Evolutionary conservation across 2,113 vertebrate genomes (phyloP).

Genomic region (Sylvietta virens): DNA sequence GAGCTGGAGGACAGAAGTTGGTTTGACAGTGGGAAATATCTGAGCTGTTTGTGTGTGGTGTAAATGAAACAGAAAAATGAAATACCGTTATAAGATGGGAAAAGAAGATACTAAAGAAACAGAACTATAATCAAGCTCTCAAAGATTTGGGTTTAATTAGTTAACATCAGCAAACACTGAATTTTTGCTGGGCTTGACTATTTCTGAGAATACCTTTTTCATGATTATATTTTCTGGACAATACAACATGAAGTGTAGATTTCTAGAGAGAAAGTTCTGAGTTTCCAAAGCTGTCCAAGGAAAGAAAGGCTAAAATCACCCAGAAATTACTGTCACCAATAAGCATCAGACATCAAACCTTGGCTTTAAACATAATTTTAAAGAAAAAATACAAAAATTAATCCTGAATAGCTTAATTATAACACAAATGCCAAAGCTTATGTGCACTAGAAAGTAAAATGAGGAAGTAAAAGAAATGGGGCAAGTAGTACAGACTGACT

Average conservation of each 20-base stretch:
- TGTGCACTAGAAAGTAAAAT: background rate
- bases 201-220: background rate
- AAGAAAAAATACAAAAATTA: background rate
- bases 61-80: background rate
- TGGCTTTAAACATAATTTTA: background rate
- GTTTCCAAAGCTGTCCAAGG: background rate
- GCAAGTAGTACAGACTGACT: background rate
- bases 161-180: background rate
- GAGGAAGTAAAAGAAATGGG: rapidly evolving
- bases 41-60: background rate
- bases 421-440: background rate
- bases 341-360: background rate
- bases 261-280: background rate
- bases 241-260: background rate
- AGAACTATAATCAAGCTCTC: background rate
- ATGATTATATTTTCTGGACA: background rate
- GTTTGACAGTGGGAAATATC: background rate
- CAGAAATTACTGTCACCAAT: background rate
- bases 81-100: rapidly evolving
- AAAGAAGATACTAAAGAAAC: background rate
- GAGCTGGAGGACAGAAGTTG: background rate
- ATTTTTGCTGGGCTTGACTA: background rate
- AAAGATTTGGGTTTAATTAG: background rate
- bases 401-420: background rate
- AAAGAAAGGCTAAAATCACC: background rate